phyloP scores from a whole-genome alignment of 2,797 vertebrate genomes.

The Schizothorax lantsangensis region DNA sequence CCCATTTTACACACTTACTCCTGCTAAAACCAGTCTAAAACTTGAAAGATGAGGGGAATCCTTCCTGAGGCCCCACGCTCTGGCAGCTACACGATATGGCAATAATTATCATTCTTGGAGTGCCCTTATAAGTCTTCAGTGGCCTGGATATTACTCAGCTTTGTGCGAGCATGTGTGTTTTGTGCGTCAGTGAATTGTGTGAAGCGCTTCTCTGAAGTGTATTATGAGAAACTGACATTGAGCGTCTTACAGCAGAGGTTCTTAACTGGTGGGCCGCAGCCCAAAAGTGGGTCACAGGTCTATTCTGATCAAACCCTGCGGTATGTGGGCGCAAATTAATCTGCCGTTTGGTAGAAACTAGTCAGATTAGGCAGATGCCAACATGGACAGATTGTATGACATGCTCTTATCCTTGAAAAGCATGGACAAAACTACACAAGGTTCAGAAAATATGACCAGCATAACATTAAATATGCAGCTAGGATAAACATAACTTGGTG shows the following conservation, averaged over 20 bases:
- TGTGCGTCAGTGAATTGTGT: constrained; percentile 16
- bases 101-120: constrained; percentile 78
- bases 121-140: constrained; percentile 70
- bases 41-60: constrained; percentile 77
- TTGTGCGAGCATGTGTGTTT: constrained; percentile 41
- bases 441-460: constrained; percentile 10
- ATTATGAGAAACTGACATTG: constrained; percentile 3
- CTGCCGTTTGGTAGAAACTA: not conserved
- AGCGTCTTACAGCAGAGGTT: constrained; percentile 1
- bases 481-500: constrained; percentile 8
- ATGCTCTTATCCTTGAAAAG: constrained; percentile 11
- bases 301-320: not conserved
- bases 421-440: not conserved
- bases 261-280: not conserved
- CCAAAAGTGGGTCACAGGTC: constrained; percentile 12
- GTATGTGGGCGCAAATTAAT: not conserved
- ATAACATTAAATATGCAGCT: not conserved
- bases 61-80: constrained; percentile 71
- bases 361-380: constrained; percentile 32
- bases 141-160: constrained; percentile 72
- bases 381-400: constrained; percentile 3
- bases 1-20: constrained; percentile 73
- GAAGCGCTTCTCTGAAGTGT: constrained; percentile 23
- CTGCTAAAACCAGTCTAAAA: constrained; percentile 65
- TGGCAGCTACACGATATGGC: constrained; percentile 74